A percentile compares a stretch with the other conserved stretches of the same genome.
phyloP scores from a whole-genome alignment of 2,888 invertebrate species.

The Tinea semifulvella region DNA sequence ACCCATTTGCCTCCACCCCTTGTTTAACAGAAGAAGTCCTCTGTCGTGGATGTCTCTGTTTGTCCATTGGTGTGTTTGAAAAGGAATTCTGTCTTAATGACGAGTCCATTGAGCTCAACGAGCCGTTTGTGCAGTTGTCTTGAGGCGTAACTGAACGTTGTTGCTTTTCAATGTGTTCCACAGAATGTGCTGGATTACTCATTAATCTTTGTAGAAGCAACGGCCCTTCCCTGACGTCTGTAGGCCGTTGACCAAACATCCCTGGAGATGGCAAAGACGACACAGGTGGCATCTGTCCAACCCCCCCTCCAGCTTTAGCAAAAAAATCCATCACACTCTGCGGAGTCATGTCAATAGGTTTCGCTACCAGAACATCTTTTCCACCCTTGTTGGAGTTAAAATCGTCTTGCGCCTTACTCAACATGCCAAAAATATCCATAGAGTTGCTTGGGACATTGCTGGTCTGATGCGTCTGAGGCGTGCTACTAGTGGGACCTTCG shows the following conservation, averaged over 20 bases:
- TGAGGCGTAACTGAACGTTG: constrained; percentile 81
- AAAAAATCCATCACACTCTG: constrained; percentile 91
- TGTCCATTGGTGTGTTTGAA: constrained; percentile 52
- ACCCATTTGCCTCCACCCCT: constrained; percentile 43
- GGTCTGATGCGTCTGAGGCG: constrained; percentile 37
- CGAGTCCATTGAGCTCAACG: constrained; percentile 39
- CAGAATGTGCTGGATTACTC: constrained; percentile 84
- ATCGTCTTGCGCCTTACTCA: constrained; percentile 90
- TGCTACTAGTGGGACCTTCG: constrained; percentile 38
- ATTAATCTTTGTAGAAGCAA: constrained; percentile 78
- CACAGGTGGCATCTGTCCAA: constrained; percentile 62
- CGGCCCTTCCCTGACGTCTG: constrained; percentile 68
- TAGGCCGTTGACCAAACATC: constrained; percentile 52
- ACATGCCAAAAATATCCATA: constrained; percentile 84
- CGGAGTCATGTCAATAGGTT: constrained; percentile 76
- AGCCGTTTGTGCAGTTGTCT: constrained; percentile 48
- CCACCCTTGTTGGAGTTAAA: constrained; percentile 73
- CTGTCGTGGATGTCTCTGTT: constrained; percentile 35
- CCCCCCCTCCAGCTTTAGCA: constrained; percentile 74
- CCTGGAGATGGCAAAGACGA: constrained; percentile 57
- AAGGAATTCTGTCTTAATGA: constrained; percentile 42
- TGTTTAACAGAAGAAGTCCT: constrained; percentile 45
- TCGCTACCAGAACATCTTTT: constrained; percentile 48
- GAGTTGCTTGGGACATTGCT: constrained; percentile 42
- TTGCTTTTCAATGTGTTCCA: constrained; percentile 89